Conservation (phyloP, 2,888 invertebrate species). For the Mongoloraphidia duomilia region DNA sequence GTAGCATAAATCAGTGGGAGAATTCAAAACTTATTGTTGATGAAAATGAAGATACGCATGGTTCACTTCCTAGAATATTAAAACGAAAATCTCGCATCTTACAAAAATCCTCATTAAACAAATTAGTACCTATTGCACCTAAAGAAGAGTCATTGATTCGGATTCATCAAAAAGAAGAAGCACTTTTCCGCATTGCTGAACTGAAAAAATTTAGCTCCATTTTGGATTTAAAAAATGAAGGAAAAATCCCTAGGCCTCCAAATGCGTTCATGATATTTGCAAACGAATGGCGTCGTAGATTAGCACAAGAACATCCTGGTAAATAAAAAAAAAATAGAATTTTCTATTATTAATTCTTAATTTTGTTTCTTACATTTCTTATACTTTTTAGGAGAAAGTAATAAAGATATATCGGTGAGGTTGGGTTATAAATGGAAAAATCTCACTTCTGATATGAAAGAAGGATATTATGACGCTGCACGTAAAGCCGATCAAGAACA, state of each 20-base stretch:
- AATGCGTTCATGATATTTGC: constrained; percentile 40
- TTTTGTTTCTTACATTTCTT: constrained; percentile 6
- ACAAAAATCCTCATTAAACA: too few species aligned
- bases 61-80: background rate
- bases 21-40: constrained; percentile 16
- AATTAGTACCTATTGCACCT: background rate
- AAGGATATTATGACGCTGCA: constrained; percentile 28
- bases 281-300: constrained; percentile 32
- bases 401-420: constrained; percentile 33
- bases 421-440: constrained; percentile 36
- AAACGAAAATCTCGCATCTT: background rate
- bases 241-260: constrained; percentile 30
- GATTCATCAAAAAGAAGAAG: constrained; percentile 1
- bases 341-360: constrained; percentile 2
- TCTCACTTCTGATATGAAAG: constrained; percentile 27
- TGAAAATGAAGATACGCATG: constrained; percentile 4
- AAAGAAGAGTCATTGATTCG: background rate
- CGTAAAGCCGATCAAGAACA: constrained; percentile 29
- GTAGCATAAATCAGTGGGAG: constrained; percentile 12
- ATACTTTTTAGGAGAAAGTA: constrained; percentile 26
- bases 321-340: constrained; percentile 7
- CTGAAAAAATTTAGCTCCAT: too few species aligned
- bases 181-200: too few species aligned
- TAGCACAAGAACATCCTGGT: constrained; percentile 30
- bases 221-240: constrained; percentile 6